A percentile compares a stretch with the other conserved stretches of the same genome.
phyloP scores from a whole-genome alignment of 2,888 invertebrate genomes.

The Epsilonema sp. region DNA sequence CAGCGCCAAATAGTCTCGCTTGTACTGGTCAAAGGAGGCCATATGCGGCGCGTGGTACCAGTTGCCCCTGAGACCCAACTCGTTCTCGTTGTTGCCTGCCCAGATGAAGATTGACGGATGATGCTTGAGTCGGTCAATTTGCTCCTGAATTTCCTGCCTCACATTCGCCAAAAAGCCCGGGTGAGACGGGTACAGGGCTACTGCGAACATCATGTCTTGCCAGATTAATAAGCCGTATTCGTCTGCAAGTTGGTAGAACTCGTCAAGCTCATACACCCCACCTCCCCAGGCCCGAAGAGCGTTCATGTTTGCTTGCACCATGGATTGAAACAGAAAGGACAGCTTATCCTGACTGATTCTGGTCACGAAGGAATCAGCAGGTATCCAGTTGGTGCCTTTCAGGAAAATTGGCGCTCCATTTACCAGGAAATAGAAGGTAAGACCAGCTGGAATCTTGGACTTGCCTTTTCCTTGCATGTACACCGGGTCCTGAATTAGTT shows the following conservation, averaged over 20 bases:
- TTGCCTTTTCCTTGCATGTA: too few relatives aligned
- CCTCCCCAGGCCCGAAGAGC: conserved; percentile 96
- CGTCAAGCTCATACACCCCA: conserved; percentile 75
- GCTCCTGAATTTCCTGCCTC: conserved; percentile 52
- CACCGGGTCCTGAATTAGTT: conserved; percentile 40
- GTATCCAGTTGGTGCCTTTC: conserved; percentile 75
- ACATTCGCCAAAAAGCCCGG: conserved; percentile 52
- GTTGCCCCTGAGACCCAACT: conserved; percentile 48
- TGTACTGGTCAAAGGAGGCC: conserved; percentile 35
- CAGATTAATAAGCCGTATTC: conserved; percentile 73
- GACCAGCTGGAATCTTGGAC: conserved; percentile 32
- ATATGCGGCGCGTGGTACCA: not conserved
- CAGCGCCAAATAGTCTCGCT: conserved; percentile 55
- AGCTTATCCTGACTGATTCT: not conserved
- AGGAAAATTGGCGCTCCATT: conserved; percentile 71
- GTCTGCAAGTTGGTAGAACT: conserved; percentile 66
- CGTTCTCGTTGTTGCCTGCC: conserved; percentile 93
- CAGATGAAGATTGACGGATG: conserved; percentile 71
- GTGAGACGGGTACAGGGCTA: conserved; percentile 69
- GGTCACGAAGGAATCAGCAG: conserved; percentile 50
- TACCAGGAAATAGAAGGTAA: conserved; percentile 60
- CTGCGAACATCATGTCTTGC: conserved; percentile 96
- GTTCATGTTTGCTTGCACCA: conserved; percentile 55
- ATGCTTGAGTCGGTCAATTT: conserved; percentile 51
- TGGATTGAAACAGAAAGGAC: conserved; percentile 19